Base-by-base conservation (phyloP, 2,888 invertebrate genomes). In the Temnothorax unifasciatus region DNA sequence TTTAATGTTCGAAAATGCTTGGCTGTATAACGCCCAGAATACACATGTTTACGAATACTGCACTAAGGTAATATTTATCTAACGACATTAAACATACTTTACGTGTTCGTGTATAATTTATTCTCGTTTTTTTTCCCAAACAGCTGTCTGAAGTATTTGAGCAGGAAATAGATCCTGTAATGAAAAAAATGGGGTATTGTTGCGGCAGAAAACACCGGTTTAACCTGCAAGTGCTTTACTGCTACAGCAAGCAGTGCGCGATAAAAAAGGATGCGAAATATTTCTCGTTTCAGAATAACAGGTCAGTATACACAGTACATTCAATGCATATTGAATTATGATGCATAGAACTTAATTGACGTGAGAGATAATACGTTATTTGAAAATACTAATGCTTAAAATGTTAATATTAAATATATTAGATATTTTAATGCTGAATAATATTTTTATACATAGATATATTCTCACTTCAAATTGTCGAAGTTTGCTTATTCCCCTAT, bases 111-210 rank as follows among this genome's bases (percentile, higher is more conserved):
- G 18, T 64, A 25, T 73, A 50, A 73, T 74, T 84, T 29, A 21
- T 44, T n/a, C 21, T 11, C n/a, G 52, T 21, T 74, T 61, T 25
- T 83, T 73, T 61, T 66, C 18, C 0, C 69, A 38, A 93, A n/a
- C 95, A 99, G 99, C 96, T 99, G 89, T 98, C 99, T 8, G 99
- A 99, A 96, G 98, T 99, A 59, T 99, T 99, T 95, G 99, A n/a
- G n/a, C n/a, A 99, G 95, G 99, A 99, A 95, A 99, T 99, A 89
- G 99, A 99, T 95, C 99, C 99, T 59, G 99, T 99, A 82, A 99
- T 99, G 99, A 98, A 99, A 95, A 97, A n/a, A n/a, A n/a, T n/a
- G n/a, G 99, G 99, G 64, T 99, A 99, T 95, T 99, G 99, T 95
- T 99, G 99, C 95, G 99, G 99, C 21, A 96, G 99, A 89, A 99